Base-by-base conservation (phyloP, 2,888 invertebrate genomes). In the Dyspetes luteomarginatus region DNA sequence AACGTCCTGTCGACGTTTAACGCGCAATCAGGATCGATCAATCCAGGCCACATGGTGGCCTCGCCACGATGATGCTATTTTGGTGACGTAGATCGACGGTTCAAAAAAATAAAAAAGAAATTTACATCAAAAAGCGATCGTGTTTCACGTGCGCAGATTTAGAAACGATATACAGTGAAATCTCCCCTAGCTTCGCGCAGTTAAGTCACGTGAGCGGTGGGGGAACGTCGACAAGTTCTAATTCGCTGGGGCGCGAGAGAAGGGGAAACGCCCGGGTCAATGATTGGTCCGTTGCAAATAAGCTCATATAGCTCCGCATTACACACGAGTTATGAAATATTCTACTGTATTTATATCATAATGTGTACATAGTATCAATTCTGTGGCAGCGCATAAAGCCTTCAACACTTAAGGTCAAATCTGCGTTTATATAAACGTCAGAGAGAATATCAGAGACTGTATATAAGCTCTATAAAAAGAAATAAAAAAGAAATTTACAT, bases 11-110 rank as follows among this genome's bases (percentile, higher is more conserved):
- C 26, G 26, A 58, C 19, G 67, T 24, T 41, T 55, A 58, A 67
- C 50, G 48, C 26, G 60, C 30, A 52, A 64, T 55, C 68, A 48
- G 22, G 17, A 58, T 79, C 69, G 12, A 79, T 74, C 79, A 52
- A 58, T 56, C 28, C 19, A 17, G 9, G 7, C 19, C 4, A 36
- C 30, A 15, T 19, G 17, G 24, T 17, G 24, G 12, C 15, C 24
- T 15, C 45, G 48, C 28, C 30, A 30, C 36, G 24, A 55, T 17
- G 56, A 36, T 45, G 45, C 7, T 56, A n/a, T 64, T 56, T 74
- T 36, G 26, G n/a, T 79, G 45, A 50, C 45, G 43, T 50, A 50
- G 17, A 48, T 56, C 68, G 30, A 48, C 12, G 68, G 0, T 48
- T 15, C 3, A 41, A n/a, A 36, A 45, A 22, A 64, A 60, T 22